Conservation (phyloP, 1,140 invertebrate genomes). For the Chrysopa pallens region DNA sequence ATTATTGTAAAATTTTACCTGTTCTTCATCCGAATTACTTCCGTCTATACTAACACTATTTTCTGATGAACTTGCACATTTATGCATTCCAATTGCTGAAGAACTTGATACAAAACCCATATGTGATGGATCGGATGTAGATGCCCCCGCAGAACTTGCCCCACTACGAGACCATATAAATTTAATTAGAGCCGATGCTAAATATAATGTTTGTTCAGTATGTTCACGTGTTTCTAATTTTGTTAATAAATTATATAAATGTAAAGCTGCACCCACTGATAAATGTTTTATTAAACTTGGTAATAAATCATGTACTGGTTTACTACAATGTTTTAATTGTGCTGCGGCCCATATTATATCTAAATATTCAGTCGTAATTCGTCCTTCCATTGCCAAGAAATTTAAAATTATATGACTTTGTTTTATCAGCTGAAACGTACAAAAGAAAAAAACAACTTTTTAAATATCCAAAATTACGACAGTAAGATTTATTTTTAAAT, state of each 20-base stretch:
- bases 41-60: constrained; percentile 57
- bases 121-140: constrained; percentile 25
- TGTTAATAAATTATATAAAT: constrained; percentile 70
- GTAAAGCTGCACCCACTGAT: constrained; percentile 67
- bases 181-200: constrained; percentile 76
- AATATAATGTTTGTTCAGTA: constrained; percentile 80
- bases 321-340: constrained; percentile 84
- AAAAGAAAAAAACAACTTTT: not conserved
- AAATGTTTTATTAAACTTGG: constrained; percentile 80
- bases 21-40: constrained; percentile 57
- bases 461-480: not conserved
- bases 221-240: constrained; percentile 76
- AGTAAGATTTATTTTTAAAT: too few species aligned
- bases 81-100: constrained; percentile 29
- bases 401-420: constrained; percentile 86
- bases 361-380: constrained; percentile 79
- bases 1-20: constrained; percentile 14
- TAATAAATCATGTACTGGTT: constrained; percentile 80
- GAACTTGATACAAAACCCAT: constrained; percentile 31
- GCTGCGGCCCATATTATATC: constrained; percentile 87
- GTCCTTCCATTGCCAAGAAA: constrained; percentile 78
- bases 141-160: constrained; percentile 25
- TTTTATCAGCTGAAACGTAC: constrained; percentile 55
- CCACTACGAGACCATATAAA: constrained; percentile 70
- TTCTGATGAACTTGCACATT: constrained; percentile 40